Evolutionary conservation across 2,113 vertebrate species (phyloP).

Genomic region (Maccullochella peelii): DNA sequence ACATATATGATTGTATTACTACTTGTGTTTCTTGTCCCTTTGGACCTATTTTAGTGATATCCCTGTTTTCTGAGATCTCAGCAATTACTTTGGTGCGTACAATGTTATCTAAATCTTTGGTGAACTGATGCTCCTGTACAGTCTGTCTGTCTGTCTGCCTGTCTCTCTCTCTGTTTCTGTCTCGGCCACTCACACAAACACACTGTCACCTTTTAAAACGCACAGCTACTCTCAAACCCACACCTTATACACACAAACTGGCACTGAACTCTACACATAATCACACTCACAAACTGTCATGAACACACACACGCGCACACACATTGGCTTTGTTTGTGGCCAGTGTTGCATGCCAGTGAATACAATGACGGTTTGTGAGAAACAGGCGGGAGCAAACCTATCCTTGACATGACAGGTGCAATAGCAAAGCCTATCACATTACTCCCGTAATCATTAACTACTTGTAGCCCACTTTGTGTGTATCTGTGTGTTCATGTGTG

Average conservation of each 20-base stretch:
- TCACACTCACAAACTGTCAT: conserved; percentile 19
- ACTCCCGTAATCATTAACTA: conserved; percentile 72
- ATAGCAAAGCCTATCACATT: conserved; percentile 64
- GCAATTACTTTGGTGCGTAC: background rate
- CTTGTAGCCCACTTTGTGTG: conserved; percentile 27
- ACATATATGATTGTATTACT: background rate
- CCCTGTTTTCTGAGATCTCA: background rate
- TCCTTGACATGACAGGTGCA: conserved; percentile 69
- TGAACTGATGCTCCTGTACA: no score
- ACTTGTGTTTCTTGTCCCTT: background rate
- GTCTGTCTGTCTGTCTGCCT: background rate
- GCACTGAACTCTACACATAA: background rate
- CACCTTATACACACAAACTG: conserved; percentile 32
- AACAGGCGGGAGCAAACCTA: conserved; percentile 48
- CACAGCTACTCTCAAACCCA: background rate
- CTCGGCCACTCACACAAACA: background rate
- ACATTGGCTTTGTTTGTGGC: conserved; percentile 51
- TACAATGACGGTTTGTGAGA: conserved; percentile 66
- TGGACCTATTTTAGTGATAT: background rate
- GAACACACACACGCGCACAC: conserved; percentile 22
- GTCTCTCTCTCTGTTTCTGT: background rate
- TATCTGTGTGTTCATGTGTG: conserved; percentile 4
- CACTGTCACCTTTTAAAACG: conserved; percentile 1
- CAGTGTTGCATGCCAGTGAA: conserved; percentile 60
- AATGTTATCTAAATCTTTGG: background rate